phyloP scores from a whole-genome alignment of 2,888 invertebrate genomes.

The Dorcus hopei region DNA sequence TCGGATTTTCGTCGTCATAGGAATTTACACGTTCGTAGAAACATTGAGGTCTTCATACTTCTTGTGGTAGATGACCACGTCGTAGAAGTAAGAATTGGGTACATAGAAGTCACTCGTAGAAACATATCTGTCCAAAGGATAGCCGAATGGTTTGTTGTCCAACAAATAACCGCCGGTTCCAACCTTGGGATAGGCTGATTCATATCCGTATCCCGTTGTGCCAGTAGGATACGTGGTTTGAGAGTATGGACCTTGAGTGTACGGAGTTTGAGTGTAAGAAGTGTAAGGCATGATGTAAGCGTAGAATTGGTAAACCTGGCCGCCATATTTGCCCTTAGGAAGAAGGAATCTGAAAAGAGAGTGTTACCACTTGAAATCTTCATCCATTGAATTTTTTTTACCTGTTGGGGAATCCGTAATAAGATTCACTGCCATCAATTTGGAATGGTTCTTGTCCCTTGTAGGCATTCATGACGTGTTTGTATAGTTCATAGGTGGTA shows the following conservation, averaged over 20 bases:
- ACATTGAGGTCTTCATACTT: not conserved
- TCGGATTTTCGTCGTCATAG: too few relatives aligned
- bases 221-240: not conserved
- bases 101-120: constrained; percentile 56
- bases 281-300: constrained; percentile 49
- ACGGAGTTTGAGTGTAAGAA: too few relatives aligned
- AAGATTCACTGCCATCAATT: constrained; percentile 55
- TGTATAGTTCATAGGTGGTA: constrained; percentile 61
- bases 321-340: constrained; percentile 65
- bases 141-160: constrained; percentile 66
- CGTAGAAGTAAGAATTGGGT: constrained; percentile 65
- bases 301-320: constrained; percentile 56
- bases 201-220: not conserved
- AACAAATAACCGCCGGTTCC: constrained; percentile 27
- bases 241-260: too few relatives aligned
- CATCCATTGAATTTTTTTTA: constrained; percentile 16
- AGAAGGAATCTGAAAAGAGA: constrained; percentile 53
- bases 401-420: constrained; percentile 65
- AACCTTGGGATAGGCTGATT: constrained; percentile 1
- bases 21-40: not conserved
- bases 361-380: not conserved
- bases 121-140: constrained; percentile 70
- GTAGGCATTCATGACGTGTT: constrained; percentile 57
- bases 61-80: constrained; percentile 62
- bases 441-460: constrained; percentile 55